Evolutionary conservation across 2,888 invertebrate species (phyloP).

Genomic region (Drosophila atroscutellata): DNA sequence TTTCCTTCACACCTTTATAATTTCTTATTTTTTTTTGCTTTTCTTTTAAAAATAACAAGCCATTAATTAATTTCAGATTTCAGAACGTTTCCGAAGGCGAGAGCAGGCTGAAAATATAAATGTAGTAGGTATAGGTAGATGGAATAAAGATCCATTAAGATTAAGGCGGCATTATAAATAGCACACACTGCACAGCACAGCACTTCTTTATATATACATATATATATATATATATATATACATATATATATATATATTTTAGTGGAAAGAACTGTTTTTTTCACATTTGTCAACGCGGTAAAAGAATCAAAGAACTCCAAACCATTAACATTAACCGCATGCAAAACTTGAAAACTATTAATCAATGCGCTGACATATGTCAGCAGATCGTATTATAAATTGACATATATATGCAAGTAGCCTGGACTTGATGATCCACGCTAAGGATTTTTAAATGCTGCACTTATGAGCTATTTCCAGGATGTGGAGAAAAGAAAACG

Average conservation of each 20-base stretch:
- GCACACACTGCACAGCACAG: conserved; percentile 37
- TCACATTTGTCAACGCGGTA: conserved; percentile 33
- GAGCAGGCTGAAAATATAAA: conserved; percentile 62
- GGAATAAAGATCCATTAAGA: conserved; percentile 64
- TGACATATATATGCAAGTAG: neutral
- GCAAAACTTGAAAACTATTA: conserved; percentile 20
- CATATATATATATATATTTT: conserved; percentile 16
- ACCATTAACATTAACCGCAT: conserved; percentile 16
- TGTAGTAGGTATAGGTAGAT: conserved; percentile 33
- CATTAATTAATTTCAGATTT: conserved; percentile 57
- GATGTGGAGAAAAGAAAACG: conserved; percentile 42
- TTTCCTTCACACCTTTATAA: conserved; percentile 54
- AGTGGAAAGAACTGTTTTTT: conserved; percentile 24
- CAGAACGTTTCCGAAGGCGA: conserved; percentile 34
- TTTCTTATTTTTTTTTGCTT: conserved; percentile 20
- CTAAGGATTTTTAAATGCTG: conserved; percentile 21
- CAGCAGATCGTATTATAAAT: conserved; percentile 10
- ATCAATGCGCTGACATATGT: conserved; percentile 16
- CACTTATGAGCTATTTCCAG: conserved; percentile 3
- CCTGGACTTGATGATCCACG: conserved; percentile 9
- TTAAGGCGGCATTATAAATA: conserved; percentile 71
- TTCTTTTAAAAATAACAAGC: conserved; percentile 50
- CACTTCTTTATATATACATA: conserved; percentile 30
- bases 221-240: conserved; percentile 27
- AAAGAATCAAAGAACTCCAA: conserved; percentile 12